Evolutionary conservation across 2,888 invertebrate species (phyloP).

Genomic region (Cheilosia vulpina): DNA sequence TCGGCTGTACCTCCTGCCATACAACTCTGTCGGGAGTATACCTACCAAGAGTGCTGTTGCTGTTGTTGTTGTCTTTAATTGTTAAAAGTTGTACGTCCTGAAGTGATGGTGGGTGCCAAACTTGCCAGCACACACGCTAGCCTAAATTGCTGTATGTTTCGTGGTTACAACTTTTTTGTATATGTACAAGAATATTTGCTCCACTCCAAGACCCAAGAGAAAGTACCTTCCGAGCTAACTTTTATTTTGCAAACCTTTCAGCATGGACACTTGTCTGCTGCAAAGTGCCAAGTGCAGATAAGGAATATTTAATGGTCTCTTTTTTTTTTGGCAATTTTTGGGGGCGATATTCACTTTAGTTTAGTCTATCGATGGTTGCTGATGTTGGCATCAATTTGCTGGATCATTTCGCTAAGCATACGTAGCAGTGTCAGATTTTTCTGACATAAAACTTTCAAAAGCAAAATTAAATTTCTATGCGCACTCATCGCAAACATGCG

Average conservation of each 20-base stretch:
- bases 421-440: neutral
- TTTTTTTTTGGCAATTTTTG: slow-evolving; percentile 8
- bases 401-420: too few relatives aligned
- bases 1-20: neutral
- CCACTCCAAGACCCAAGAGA: neutral
- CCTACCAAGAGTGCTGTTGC: slow-evolving; percentile 34
- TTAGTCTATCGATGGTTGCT: neutral
- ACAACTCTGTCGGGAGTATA: slow-evolving; percentile 22
- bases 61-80: slow-evolving; percentile 69
- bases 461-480: neutral
- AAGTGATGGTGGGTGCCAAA: slow-evolving; percentile 30
- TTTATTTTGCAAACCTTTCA: neutral
- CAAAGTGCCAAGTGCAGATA: slow-evolving; percentile 42
- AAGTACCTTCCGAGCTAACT: neutral
- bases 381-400: too few relatives aligned
- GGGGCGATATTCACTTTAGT: neutral
- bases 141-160: slow-evolving; percentile 28
- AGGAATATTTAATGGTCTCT: slow-evolving; percentile 42
- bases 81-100: slow-evolving; percentile 66
- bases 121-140: slow-evolving; percentile 30
- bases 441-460: neutral
- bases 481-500: neutral
- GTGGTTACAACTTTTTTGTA: slow-evolving; percentile 25
- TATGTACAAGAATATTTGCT: slow-evolving; percentile 26
- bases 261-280: slow-evolving; percentile 30